A percentile compares a stretch with the other conserved stretches of the same genome.
Evolutionary conservation across 37 sponge, comb jelly and placozoan species (phyloP).

Genomic region (Cladorhizidae sp.): DNA sequence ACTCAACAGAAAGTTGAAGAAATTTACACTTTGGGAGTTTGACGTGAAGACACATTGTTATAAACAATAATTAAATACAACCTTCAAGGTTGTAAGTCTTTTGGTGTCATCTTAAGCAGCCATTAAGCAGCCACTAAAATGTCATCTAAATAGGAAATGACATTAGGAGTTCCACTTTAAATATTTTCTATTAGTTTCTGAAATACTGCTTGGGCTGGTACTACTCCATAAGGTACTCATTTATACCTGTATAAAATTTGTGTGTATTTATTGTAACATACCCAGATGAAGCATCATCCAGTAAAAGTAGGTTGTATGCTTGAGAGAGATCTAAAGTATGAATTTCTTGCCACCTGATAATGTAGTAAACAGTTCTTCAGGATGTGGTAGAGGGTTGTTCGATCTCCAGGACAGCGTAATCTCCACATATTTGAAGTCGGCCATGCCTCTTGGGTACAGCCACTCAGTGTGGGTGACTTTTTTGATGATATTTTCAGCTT

Average conservation of each 20-base stretch:
- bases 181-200: slow-evolving; percentile 2
- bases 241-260: neutral
- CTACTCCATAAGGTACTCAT: slow-evolving; percentile 8
- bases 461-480: too few relatives aligned
- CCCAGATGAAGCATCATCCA: neutral
- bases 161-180: neutral
- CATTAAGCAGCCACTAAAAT: neutral
- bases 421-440: too few relatives aligned
- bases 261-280: neutral
- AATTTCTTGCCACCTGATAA: neutral
- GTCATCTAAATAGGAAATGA: neutral
- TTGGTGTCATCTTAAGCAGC: neutral
- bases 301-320: neutral
- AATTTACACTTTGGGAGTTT: slow-evolving; percentile 18
- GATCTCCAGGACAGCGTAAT: too few relatives aligned
- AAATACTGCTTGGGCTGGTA: slow-evolving; percentile 11
- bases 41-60: neutral
- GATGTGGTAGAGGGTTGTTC: too few relatives aligned
- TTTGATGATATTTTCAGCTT: too few relatives aligned
- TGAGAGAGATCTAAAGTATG: slow-evolving; percentile 7
- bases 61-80: neutral
- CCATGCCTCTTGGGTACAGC: too few relatives aligned
- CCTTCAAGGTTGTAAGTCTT: neutral
- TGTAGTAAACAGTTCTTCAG: too few relatives aligned
- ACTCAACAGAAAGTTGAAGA: neutral